Evolutionary conservation across 37 sponge, comb jelly and placozoan genomes (phyloP).

Genomic region (Ephydatia muelleri): DNA sequence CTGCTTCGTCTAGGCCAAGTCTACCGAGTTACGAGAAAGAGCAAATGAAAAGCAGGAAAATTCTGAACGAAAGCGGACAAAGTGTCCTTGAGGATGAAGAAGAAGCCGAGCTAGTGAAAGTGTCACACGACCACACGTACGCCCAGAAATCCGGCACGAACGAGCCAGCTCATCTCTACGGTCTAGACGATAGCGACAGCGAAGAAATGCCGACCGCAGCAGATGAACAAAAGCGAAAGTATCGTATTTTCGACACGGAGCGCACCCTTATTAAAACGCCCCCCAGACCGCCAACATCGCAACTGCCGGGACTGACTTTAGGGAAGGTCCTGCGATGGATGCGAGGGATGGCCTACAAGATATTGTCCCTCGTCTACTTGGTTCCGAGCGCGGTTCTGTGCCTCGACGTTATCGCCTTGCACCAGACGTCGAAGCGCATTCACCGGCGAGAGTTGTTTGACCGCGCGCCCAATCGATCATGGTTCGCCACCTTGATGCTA

Average conservation of each 20-base stretch:
- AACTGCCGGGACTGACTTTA: too few relatives aligned
- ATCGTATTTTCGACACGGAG: too few relatives aligned
- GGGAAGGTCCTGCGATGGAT: too few relatives aligned
- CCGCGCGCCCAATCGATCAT: too few relatives aligned
- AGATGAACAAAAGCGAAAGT: too few relatives aligned
- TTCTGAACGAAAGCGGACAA: constrained; percentile 80
- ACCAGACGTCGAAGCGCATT: neutral
- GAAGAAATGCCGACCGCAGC: too few relatives aligned
- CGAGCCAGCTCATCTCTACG: neutral
- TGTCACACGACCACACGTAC: neutral
- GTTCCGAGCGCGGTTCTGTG: constrained; percentile 46
- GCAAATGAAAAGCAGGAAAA: neutral
- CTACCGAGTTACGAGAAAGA: constrained; percentile 12
- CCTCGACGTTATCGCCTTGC: constrained; percentile 48
- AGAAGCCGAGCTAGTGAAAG: neutral
- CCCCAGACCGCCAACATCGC: neutral
- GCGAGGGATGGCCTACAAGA: constrained; percentile 6
- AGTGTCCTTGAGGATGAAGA: constrained; percentile 44
- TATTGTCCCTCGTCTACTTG: constrained; percentile 46
- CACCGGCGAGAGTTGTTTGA: too few relatives aligned
- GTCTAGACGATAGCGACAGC: neutral
- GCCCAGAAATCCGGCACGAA: neutral
- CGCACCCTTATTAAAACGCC: neutral
- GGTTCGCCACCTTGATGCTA: too few relatives aligned
- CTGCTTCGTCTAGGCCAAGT: constrained; percentile 11